Evolutionary conservation across 2,113 vertebrate genomes (phyloP), one percentile per base, ranked within the genome.

Genomic region (Brachyhypopomus occidentalis): DNA sequence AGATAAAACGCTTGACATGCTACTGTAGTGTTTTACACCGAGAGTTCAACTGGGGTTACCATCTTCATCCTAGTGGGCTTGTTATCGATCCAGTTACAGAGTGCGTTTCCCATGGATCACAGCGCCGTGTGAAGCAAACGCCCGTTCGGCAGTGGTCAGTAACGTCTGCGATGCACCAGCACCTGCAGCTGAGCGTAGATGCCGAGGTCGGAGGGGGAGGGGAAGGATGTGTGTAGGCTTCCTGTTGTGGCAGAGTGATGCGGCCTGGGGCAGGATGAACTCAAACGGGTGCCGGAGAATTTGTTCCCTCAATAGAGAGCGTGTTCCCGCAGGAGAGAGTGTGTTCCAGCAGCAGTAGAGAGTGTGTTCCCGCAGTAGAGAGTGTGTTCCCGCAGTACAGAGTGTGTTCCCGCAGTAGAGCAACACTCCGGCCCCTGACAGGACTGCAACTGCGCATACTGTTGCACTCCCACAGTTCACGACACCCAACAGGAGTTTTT

Each of bases 231-330:
- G 79, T 79, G 84, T 79, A 86, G 58, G 76, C 84, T 93, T 94
- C 93, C 93, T 93, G 93, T 91, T 93, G 92, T 90, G 80, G 79
- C 55, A 63, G 59, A 63, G 59, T 60, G 62, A 69, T 41, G 62
- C 23, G 16, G 2, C 27, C 5, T 4, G 27, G 64, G 75, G 69
- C 36, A 78, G 77, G 84, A 72, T 60, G 62, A 85, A 79, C 91
- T 90, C 88, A 89, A 75, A 48, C 9, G 41, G 27, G 11, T 67
- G 48, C 77, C 69, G 30, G 30, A 30, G 30, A 30, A 30, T 30
- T 30, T 30, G 30, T 30, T 30, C 30, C 30, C 30, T 30, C 30
- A 30, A 3, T 30, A 30, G 30, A 30, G 30, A 30, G 30, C 3
- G 30, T 30, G 30, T 30, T 30, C 30, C 30, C 1, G 30, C 30